Evolutionary conservation across 1,140 invertebrate species (phyloP).

Genomic region (Microplitis mediator): DNA sequence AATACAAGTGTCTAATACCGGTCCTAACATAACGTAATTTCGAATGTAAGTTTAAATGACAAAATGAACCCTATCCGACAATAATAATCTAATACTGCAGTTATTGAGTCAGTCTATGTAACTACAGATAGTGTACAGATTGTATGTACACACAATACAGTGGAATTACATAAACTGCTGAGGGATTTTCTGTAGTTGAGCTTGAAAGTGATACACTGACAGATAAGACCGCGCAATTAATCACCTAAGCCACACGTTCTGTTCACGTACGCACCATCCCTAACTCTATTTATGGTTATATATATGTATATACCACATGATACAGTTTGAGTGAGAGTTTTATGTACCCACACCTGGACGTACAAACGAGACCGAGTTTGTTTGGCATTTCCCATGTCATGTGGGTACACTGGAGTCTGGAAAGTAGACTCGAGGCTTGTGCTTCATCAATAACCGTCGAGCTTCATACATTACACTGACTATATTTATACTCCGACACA

Average conservation of each 20-base stretch:
- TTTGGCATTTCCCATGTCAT: constrained; percentile 4
- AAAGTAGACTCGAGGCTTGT: not conserved
- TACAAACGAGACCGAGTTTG: constrained; percentile 11
- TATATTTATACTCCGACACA: constrained; percentile 1
- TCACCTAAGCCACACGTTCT: not conserved
- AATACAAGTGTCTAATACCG: too few relatives aligned
- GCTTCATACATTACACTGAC: constrained; percentile 13
- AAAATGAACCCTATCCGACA: too few relatives aligned
- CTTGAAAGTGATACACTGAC: constrained; percentile 13
- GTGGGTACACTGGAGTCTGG: not conserved
- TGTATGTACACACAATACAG: too few relatives aligned
- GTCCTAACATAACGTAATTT: too few relatives aligned
- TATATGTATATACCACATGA: not conserved
- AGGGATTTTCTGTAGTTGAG: not conserved
- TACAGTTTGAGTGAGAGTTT: not conserved
- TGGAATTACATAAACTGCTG: not conserved
- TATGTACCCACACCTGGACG: constrained; percentile 9
- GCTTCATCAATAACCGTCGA: constrained; percentile 24
- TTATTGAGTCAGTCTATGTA: not conserved
- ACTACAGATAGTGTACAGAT: too few relatives aligned
- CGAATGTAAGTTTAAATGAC: too few relatives aligned
- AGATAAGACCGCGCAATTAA: constrained; percentile 27
- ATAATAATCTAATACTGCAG: too few relatives aligned
- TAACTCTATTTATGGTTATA: too few relatives aligned
- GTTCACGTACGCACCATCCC: not conserved